phyloP scores from a whole-genome alignment of 2,888 invertebrate genomes.

The Automeris io region DNA sequence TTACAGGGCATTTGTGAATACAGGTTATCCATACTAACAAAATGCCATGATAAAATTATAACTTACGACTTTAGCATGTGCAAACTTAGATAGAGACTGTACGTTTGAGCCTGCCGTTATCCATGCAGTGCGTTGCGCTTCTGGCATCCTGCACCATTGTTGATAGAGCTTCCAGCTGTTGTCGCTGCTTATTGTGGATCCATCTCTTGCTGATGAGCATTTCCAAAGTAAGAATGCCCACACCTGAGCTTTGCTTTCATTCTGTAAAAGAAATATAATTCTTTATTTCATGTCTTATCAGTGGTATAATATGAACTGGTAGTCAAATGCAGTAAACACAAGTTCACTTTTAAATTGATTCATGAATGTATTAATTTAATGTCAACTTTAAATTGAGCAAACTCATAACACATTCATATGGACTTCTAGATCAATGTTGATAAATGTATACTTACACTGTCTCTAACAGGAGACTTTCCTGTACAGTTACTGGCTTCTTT shows the following conservation, averaged over 20 bases:
- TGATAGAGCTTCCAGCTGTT: constrained; percentile 90
- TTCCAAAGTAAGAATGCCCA: constrained; percentile 93
- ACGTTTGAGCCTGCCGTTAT: constrained; percentile 87
- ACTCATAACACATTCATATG: too few relatives aligned
- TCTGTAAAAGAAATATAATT: too few relatives aligned
- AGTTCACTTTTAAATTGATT: too few relatives aligned
- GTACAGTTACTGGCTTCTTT: constrained; percentile 78
- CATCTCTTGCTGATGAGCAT: constrained; percentile 64
- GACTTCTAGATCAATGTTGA: too few relatives aligned
- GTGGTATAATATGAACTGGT: too few relatives aligned
- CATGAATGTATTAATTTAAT: too few relatives aligned
- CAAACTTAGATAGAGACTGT: constrained; percentile 82
- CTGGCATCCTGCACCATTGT: constrained; percentile 88
- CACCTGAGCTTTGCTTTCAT: constrained; percentile 88
- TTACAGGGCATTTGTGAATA: too few relatives aligned
- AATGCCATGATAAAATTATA: too few relatives aligned
- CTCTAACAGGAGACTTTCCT: constrained; percentile 79
- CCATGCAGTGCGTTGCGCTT: constrained; percentile 85
- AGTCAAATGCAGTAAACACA: too few relatives aligned
- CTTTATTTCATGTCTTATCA: too few relatives aligned
- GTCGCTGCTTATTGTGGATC: constrained; percentile 67
- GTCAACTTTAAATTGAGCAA: too few relatives aligned
- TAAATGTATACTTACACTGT: constrained; percentile 75
- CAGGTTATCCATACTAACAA: too few relatives aligned
- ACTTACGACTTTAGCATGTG: constrained; percentile 82